A percentile compares a stretch with the other conserved stretches of the same genome.
Evolutionary conservation across 1,140 invertebrate species (phyloP).

Genomic region (Cotesia glomerata): DNA sequence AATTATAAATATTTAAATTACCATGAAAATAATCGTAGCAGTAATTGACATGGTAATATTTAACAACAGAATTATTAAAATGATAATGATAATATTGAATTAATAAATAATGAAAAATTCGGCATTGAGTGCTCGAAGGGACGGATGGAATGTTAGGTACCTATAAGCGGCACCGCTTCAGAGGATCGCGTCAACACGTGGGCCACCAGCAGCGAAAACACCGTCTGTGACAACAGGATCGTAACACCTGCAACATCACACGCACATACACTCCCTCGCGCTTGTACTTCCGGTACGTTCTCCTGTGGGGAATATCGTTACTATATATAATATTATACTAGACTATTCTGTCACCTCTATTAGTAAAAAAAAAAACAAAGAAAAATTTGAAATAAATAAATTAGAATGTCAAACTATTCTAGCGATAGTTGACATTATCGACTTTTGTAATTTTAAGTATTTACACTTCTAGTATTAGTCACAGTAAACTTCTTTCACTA

Average conservation of each 20-base stretch:
- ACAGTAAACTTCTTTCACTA: too few species aligned
- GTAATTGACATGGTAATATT: too few species aligned
- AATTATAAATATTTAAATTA: too few species aligned
- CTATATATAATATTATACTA: neutral
- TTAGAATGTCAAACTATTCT: too few species aligned
- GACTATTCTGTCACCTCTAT: neutral
- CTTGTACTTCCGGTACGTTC: conserved; percentile 12
- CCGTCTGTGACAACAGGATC: conserved; percentile 98
- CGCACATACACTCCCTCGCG: conserved; percentile 52
- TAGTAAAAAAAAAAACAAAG: neutral
- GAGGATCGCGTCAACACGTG: conserved; percentile 97
- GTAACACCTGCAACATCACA: conserved; percentile 91
- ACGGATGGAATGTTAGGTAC: conserved; percentile 66
- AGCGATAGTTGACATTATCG: too few species aligned
- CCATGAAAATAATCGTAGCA: too few species aligned
- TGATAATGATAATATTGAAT: too few species aligned
- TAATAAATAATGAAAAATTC: too few species aligned
- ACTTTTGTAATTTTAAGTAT: too few species aligned
- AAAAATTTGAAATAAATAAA: too few species aligned
- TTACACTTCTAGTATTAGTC: too few species aligned
- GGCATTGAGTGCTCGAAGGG: neutral
- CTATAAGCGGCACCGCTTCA: conserved; percentile 96
- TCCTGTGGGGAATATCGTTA: neutral
- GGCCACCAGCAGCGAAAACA: conserved; percentile 97
- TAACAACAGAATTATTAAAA: too few species aligned